Evolutionary conservation across 2,113 vertebrate genomes (phyloP), one percentile per base, ranked within the genome.

Genomic region (Neolamprologus fasciatus): DNA sequence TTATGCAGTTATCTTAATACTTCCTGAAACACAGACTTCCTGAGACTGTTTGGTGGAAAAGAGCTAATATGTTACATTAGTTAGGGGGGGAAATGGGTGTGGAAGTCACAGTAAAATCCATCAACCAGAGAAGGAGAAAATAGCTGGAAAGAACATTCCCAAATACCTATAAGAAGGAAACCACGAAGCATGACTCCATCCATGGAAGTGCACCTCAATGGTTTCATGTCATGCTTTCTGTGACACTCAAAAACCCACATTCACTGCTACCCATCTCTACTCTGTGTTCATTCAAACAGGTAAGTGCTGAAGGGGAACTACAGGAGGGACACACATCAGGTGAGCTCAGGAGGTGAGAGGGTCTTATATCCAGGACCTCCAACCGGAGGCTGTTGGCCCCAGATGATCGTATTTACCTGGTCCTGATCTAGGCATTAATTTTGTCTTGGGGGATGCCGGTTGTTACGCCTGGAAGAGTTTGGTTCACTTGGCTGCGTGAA

Each of bases 361-460:
- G 55, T 91, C 57, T 86, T 81, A 91, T 84, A 51, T 78, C 90
- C 85, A 33, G 89, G 85, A 80, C 90, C 86, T 76, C 63, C 86
- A 92, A 81, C 85, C 47, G 51, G 86, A 88, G 78, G 76, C 40
- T 81, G 86, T 76, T 3, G 55, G 86, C 71, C 71, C 76, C 51
- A 5, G 80, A 89, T 88, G 76, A 58, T 89, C 4, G 92, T 95
- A 94, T 95, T 96, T 97, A 97, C 96, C 96, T 97, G 95, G 87
- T 94, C 93, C 91, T 95, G 88, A 95, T 92, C 95, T 96, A 97
- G 94, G 96, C 96, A 96, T 87, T 97, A 95, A 96, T 96, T 97
- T 97, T 96, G 94, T 97, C 97, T 93, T 97, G 96, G 90, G 95
- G 95, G 78, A 81, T 45, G 76, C 94, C 95, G 54, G 95, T 88